Evolutionary conservation across 2,888 invertebrate species (phyloP), one percentile per base, ranked within the genome.

Genomic region (Megalurothrips usitatus): DNA sequence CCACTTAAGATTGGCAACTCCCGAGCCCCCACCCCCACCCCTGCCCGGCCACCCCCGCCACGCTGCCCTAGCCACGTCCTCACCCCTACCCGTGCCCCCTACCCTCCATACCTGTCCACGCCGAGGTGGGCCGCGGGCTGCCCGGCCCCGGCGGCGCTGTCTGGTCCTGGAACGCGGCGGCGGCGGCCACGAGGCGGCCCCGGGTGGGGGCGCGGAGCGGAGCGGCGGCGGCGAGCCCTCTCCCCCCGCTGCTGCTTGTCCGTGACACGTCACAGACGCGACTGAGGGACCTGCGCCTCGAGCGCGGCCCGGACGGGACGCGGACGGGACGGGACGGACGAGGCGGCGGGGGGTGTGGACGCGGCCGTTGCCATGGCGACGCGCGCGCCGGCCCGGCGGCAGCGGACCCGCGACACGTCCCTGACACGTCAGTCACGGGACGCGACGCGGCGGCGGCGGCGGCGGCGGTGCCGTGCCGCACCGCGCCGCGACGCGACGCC

Each of bases 381-480:
- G 68, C 0, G 52, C 52, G 58, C 58, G 14, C 19, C 17, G 58
- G 58, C 58, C 58, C 14, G 68, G 68, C 26, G 68, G 68, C 23
- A 75, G 68, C 68, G 68, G 26, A 26, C 68, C 26, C 68, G 12
- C 68, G 68, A 75, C 68, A 75, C 68, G 68, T 75, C 68, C 68
- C 68, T 75, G 68, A 75, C 68, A 75, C 68, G 68, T 75, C 68
- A 75, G 68, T 75, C 68, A 75, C 68, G 26, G 2, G 23, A 75
- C 68, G 26, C 23, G 23, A 68, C 68, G 68, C 68, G 23, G 68
- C 68, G 58, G 58, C 58, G n/a, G n/a, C 58, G 2, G 14, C 17
- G n/a, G 14, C 58, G 19, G 14, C 58, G 58, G 14, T 9, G 19
- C 52, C 6, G 11, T n/a, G 58, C 58, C 17, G 58, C 17, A 58